Percentiles rank a stretch among this genome's conserved stretches.
Conservation (phyloP, 2,888 invertebrate genomes). For the Automeris io region DNA sequence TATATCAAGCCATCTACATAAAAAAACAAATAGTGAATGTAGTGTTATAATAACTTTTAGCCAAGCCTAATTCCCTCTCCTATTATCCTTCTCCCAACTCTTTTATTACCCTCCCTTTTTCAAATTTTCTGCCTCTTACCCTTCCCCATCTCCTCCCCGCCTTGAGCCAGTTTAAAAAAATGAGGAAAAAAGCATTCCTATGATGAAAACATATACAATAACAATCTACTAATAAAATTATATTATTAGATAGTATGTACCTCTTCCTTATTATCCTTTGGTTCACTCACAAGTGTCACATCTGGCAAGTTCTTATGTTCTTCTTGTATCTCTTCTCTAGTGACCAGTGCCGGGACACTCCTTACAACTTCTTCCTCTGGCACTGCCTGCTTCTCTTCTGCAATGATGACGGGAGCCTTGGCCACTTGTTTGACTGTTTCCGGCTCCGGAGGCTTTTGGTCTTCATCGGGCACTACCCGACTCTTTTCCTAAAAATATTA, state of each 20-base stretch:
- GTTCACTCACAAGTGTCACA: slow-evolving; percentile 53
- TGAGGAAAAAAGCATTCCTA: too few species aligned
- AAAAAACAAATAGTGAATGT: too few species aligned
- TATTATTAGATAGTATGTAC: slow-evolving; percentile 14
- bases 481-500: slow-evolving; percentile 47
- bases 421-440: slow-evolving; percentile 5
- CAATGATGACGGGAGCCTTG: background rate
- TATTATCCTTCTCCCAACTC: too few species aligned
- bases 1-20: too few species aligned
- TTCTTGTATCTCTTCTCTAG: slow-evolving; percentile 5
- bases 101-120: too few species aligned
- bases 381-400: slow-evolving; percentile 6
- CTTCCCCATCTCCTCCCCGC: too few species aligned
- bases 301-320: slow-evolving; percentile 41
- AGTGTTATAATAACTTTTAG: too few species aligned
- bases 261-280: slow-evolving; percentile 49
- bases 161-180: too few species aligned
- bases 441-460: slow-evolving; percentile 15
- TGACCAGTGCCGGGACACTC: background rate
- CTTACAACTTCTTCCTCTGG: background rate
- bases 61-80: too few species aligned
- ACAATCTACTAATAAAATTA: too few species aligned
- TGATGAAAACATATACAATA: too few species aligned
- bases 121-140: too few species aligned
- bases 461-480: slow-evolving; percentile 34